Evolutionary conservation across 2,797 vertebrate species (phyloP).

Genomic region (Sebastes trivittatus): DNA sequence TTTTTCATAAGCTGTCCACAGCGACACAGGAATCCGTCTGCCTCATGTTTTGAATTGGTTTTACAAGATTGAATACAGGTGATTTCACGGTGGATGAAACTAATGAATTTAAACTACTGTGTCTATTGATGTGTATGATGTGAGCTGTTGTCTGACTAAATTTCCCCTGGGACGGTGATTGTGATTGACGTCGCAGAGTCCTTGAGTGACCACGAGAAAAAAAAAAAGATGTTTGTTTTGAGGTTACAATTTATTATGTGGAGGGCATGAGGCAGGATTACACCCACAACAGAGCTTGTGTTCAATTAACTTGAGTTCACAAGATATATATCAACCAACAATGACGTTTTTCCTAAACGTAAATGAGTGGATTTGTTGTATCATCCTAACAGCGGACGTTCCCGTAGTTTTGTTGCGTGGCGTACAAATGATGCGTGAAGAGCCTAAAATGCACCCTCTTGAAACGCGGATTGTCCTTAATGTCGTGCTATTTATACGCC

Average conservation of each 20-base stretch:
- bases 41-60: neutral
- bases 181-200: neutral
- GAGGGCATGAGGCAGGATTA: neutral
- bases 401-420: no score
- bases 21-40: neutral
- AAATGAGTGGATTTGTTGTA: no score
- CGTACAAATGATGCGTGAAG: no score
- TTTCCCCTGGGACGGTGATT: neutral
- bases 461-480: no score
- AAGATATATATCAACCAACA: neutral
- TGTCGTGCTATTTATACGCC: no score
- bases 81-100: neutral
- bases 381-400: no score
- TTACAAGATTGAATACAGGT: neutral
- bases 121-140: neutral
- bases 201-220: neutral
- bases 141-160: neutral
- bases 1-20: neutral
- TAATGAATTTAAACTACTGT: neutral
- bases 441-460: no score
- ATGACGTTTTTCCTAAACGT: no score
- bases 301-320: neutral
- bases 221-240: neutral
- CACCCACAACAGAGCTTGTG: neutral
- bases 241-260: neutral